These are phyloP conservation scores for Lagorchestes hirsutus DNA, from an alignment of 2,797 vertebrate species.

Conservation along the genomic window DNA sequence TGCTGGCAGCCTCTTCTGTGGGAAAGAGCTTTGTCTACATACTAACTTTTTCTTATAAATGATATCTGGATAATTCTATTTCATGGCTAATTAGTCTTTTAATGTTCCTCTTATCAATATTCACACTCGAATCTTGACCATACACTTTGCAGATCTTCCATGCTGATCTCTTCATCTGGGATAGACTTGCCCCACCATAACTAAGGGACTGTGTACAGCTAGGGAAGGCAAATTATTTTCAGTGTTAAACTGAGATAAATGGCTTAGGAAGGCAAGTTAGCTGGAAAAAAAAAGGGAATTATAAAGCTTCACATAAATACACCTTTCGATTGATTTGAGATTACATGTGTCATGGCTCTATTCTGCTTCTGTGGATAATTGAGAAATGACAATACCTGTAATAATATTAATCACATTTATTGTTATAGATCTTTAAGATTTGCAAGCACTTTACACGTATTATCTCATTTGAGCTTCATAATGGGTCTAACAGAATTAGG, in stretches of 20 bases:
- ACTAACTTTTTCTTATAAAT: not conserved
- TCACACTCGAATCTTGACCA: not conserved
- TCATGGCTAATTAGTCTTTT: not conserved
- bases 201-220: not conserved
- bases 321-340: not conserved
- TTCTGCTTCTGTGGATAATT: not conserved
- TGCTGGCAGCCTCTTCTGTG: not conserved
- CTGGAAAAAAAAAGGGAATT: constrained; percentile 15
- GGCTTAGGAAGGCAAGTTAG: not conserved
- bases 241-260: not conserved
- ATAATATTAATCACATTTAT: not conserved
- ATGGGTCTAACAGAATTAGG: not conserved
- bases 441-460: not conserved
- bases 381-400: not conserved
- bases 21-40: not conserved
- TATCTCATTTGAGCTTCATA: not conserved
- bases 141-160: not conserved
- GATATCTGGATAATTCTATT: not conserved
- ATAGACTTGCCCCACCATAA: not conserved
- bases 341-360: not conserved
- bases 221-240: not conserved
- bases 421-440: not conserved
- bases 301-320: not conserved
- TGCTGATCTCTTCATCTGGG: not conserved
- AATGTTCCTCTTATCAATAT: not conserved